Percentiles rank a stretch among this genome's conserved stretches.
Evolutionary conservation across 2,888 invertebrate genomes (phyloP).

Genomic region (Brachyptera risi): DNA sequence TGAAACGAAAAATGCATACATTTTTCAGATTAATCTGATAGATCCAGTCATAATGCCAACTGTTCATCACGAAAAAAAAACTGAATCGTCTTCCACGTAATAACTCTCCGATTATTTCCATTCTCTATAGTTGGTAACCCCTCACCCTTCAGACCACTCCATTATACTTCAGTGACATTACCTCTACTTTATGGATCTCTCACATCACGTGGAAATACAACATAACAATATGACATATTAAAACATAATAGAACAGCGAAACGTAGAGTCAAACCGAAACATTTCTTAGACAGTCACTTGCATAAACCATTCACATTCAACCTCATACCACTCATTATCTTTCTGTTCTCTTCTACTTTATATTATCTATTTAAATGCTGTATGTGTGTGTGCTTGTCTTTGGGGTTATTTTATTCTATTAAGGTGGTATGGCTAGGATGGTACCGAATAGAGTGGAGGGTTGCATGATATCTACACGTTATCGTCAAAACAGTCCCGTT

Average conservation of each 20-base stretch:
- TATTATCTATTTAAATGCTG: constrained; percentile 1
- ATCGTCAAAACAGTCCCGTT: constrained; percentile 9
- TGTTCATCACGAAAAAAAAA: too few relatives aligned
- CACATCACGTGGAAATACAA: background rate
- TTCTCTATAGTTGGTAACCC: too few relatives aligned
- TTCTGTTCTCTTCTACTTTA: background rate
- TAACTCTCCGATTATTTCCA: too few relatives aligned
- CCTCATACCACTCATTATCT: background rate
- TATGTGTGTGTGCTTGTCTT: background rate
- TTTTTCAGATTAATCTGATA: too few relatives aligned
- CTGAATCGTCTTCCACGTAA: too few relatives aligned
- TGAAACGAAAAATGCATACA: too few relatives aligned
- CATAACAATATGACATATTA: constrained; percentile 3
- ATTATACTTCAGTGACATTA: background rate
- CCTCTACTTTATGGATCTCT: too few relatives aligned
- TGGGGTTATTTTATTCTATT: background rate
- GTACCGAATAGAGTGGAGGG: background rate
- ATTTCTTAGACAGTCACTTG: background rate
- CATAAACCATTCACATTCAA: background rate
- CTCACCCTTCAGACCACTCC: background rate
- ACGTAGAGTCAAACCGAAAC: background rate
- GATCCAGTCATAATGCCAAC: too few relatives aligned
- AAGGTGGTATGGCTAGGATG: background rate
- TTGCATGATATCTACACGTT: constrained; percentile 5
- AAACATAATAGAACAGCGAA: background rate